These are phyloP conservation scores for Grallaria varia DNA, from an alignment of 2,113 vertebrate genomes.

Conservation along the genomic window DNA sequence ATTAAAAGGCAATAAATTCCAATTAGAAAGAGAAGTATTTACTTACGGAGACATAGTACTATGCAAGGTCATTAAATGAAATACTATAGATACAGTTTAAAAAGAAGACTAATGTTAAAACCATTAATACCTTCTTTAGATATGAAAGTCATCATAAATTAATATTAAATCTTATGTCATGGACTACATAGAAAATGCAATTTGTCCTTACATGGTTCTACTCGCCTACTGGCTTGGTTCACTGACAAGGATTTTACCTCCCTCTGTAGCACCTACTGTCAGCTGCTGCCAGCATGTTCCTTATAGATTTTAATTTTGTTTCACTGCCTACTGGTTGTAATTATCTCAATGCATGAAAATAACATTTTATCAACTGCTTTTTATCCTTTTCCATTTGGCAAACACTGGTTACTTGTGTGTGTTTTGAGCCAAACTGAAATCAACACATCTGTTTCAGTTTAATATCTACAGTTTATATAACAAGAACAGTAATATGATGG, in stretches of 20 bases:
- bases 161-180: background rate
- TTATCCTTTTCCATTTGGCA: conserved; percentile 61
- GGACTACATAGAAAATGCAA: background rate
- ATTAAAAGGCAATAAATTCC: conserved; percentile 49
- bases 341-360: conserved; percentile 66
- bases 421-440: conserved; percentile 64
- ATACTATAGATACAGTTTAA: background rate
- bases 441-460: conserved; percentile 69
- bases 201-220: background rate
- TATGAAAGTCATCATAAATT: background rate
- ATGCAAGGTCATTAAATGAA: background rate
- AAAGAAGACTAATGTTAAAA: conserved; percentile 5
- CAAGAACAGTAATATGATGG: conserved; percentile 9
- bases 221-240: background rate
- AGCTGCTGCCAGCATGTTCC: conserved; percentile 35
- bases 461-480: conserved; percentile 27
- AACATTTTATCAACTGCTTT: conserved; percentile 64
- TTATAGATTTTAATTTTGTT: conserved; percentile 61
- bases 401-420: conserved; percentile 39
- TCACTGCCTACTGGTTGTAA: conserved; percentile 56
- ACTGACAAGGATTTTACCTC: conserved; percentile 19
- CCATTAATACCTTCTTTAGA: background rate
- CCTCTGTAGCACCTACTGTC: background rate
- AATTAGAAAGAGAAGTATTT: conserved; percentile 24
- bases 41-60: background rate